These are phyloP conservation scores for Pagetopsis macropterus DNA, from an alignment of 2,797 vertebrate species.

Conservation along the genomic window DNA sequence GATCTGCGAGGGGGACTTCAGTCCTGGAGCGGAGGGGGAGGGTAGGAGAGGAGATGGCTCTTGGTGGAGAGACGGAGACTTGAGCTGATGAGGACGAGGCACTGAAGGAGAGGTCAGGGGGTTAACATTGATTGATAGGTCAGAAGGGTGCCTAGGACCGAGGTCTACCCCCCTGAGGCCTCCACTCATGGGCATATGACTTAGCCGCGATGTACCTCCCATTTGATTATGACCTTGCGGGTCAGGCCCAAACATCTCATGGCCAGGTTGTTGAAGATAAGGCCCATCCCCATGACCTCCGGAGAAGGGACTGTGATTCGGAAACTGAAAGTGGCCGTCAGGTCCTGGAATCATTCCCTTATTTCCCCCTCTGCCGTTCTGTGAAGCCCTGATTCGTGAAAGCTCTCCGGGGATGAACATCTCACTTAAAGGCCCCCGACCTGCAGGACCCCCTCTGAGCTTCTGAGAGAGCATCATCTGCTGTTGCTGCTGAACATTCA, in stretches of 20 bases:
- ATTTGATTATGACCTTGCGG: conserved; percentile 85
- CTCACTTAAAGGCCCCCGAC: conserved; percentile 79
- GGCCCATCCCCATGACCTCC: conserved; percentile 86
- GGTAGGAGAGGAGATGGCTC: conserved; percentile 91
- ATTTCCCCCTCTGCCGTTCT: conserved; percentile 83
- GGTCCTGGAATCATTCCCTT: conserved; percentile 87
- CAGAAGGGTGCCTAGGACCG: conserved; percentile 87
- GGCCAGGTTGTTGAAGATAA: conserved; percentile 85
- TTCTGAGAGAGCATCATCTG: conserved; percentile 92
- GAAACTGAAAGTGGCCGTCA: conserved; percentile 84
- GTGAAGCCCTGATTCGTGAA: conserved; percentile 85
- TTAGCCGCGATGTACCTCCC: conserved; percentile 87
- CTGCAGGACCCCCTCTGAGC: conserved; percentile 84
- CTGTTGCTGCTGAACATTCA: conserved; percentile 90
- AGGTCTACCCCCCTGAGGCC: conserved; percentile 84
- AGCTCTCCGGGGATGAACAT: conserved; percentile 88
- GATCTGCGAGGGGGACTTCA: conserved; percentile 94
- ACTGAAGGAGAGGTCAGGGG: conserved; percentile 90
- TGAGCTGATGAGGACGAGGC: conserved; percentile 88
- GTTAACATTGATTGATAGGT: conserved; percentile 90
- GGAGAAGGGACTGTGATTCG: conserved; percentile 88
- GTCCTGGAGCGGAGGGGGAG: conserved; percentile 90
- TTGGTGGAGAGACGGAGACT: conserved; percentile 93
- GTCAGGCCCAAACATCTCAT: conserved; percentile 90
- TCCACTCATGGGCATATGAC: conserved; percentile 90